Percentiles rank a stretch among this genome's conserved stretches.
Conservation (phyloP, 53 echinoderm and acorn worm genomes). For the Henricia sp. region DNA sequence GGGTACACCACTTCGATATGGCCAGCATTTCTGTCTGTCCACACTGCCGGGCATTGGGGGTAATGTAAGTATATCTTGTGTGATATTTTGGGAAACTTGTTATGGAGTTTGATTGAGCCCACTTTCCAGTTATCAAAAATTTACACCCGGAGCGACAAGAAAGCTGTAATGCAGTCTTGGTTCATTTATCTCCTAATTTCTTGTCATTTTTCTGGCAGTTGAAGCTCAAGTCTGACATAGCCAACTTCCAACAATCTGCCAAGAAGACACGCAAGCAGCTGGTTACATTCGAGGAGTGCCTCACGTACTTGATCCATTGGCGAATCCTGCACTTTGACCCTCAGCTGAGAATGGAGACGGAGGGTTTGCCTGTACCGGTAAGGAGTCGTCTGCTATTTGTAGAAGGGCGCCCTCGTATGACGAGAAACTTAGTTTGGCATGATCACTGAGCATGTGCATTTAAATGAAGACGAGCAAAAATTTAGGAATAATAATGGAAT, state of each 20-base stretch:
- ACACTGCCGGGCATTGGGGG: slow-evolving; percentile 91
- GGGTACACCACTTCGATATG: slow-evolving; percentile 81
- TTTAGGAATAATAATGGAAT: too few species aligned
- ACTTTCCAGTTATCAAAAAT: too few species aligned
- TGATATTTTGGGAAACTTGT: too few species aligned
- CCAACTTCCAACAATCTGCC: slow-evolving; percentile 87
- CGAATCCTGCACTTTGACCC: slow-evolving; percentile 90
- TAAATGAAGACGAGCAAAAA: too few species aligned
- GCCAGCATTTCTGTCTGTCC: slow-evolving; percentile 84
- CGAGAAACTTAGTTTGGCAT: too few species aligned
- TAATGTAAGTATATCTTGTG: slow-evolving; percentile 96
- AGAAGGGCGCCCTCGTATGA: too few species aligned
- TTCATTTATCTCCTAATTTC: background rate
- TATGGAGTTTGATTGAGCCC: too few species aligned
- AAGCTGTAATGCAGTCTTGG: background rate
- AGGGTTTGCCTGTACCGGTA: slow-evolving; percentile 93
- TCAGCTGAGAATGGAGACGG: slow-evolving; percentile 89
- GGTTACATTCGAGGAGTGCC: slow-evolving; percentile 43
- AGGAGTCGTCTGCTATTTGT: slow-evolving; percentile 25
- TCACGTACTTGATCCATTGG: slow-evolving; percentile 87
- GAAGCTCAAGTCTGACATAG: slow-evolving; percentile 85
- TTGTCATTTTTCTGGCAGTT: slow-evolving; percentile 57
- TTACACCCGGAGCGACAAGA: background rate
- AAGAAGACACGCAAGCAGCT: slow-evolving; percentile 87
- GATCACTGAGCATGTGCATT: too few species aligned